Percentiles rank a stretch among this genome's conserved stretches.
Conservation (phyloP, 2,797 vertebrate genomes). For the Cirrhinus mrigala region DNA sequence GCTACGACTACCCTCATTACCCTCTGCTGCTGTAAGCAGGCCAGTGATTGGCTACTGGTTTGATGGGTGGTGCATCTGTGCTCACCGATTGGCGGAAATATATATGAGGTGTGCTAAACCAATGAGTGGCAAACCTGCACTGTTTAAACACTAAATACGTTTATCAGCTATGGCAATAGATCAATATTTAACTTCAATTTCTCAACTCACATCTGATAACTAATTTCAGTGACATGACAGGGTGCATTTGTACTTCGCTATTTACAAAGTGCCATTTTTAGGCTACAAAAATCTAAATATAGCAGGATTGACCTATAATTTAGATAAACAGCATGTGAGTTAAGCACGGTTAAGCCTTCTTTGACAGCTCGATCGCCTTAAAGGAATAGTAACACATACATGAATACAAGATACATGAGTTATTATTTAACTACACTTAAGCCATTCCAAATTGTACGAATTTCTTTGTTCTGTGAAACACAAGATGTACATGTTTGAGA, state of each 20-base stretch:
- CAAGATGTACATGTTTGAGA: neutral
- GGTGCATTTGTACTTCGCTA: neutral
- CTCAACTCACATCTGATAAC: neutral
- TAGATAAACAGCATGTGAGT: neutral
- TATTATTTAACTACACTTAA: neutral
- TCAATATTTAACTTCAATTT: neutral
- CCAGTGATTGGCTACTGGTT: slow-evolving; percentile 43
- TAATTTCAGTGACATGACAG: neutral
- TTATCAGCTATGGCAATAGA: neutral
- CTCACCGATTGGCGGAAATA: slow-evolving; percentile 31
- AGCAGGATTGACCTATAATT: neutral
- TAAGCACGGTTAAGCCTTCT: too few relatives aligned
- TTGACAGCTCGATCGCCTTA: neutral
- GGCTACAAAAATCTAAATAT: neutral
- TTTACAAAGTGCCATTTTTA: slow-evolving; percentile 16
- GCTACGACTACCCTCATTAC: neutral
- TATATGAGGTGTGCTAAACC: slow-evolving; percentile 7
- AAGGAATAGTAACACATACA: neutral
- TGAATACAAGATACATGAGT: neutral
- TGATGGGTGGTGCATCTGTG: slow-evolving; percentile 2
- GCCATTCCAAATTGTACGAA: neutral
- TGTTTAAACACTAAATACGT: slow-evolving; percentile 14
- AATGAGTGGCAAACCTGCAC: neutral
- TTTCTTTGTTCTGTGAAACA: neutral
- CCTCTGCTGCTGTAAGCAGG: slow-evolving; percentile 8